These are phyloP conservation scores for Drosophila recens DNA, from an alignment of 2,888 invertebrate genomes.

Conservation along the genomic window DNA sequence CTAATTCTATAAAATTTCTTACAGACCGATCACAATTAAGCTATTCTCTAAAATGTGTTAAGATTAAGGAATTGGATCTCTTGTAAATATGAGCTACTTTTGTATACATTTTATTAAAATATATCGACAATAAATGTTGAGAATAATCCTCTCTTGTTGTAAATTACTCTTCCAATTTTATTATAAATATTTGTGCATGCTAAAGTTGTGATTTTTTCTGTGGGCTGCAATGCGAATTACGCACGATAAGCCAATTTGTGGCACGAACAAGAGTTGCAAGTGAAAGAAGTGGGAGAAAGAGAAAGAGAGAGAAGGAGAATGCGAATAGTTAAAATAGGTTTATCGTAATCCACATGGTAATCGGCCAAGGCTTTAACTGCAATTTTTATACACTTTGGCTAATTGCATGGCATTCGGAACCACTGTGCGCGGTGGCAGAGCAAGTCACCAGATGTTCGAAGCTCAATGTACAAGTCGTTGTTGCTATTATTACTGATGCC, in stretches of 20 bases:
- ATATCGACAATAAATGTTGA: neutral
- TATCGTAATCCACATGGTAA: conserved; percentile 18
- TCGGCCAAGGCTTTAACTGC: conserved; percentile 1
- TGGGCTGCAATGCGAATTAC: conserved; percentile 17
- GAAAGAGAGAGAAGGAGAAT: neutral
- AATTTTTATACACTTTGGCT: conserved; percentile 11
- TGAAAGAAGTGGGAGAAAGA: neutral
- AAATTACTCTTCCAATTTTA: neutral
- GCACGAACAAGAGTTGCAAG: conserved; percentile 17
- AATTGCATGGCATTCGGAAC: conserved; percentile 23
- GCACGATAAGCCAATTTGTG: conserved; percentile 38
- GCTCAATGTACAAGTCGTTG: conserved; percentile 53
- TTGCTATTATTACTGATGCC: conserved; percentile 38
- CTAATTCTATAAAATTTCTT: too few relatives aligned
- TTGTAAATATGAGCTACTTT: neutral
- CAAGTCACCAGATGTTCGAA: conserved; percentile 73
- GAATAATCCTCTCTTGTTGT: neutral
- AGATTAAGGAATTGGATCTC: too few relatives aligned
- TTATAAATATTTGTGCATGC: neutral
- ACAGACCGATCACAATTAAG: neutral
- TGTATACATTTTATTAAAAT: neutral
- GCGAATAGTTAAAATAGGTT: conserved; percentile 9
- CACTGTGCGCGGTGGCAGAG: conserved; percentile 67
- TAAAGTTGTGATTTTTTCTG: neutral
- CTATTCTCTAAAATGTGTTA: neutral